Percentiles rank a stretch among this genome's conserved stretches.
phyloP scores from a whole-genome alignment of 1,140 invertebrate species.

The Helicoverpa armigera region DNA sequence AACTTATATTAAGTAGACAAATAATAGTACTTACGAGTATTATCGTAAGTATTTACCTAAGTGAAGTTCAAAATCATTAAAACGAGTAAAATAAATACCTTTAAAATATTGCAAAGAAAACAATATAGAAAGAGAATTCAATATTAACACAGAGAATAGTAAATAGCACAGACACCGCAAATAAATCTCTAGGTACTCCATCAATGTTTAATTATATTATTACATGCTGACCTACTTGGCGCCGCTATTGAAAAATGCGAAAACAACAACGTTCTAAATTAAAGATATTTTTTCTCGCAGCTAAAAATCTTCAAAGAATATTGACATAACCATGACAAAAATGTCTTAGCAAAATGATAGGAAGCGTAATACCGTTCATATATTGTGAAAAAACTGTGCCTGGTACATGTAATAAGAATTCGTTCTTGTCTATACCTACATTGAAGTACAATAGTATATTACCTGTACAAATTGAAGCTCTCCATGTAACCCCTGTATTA shows the following conservation, averaged over 20 bases:
- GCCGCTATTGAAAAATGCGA: not conserved
- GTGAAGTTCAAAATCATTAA: too few relatives aligned
- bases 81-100: not conserved
- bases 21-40: too few relatives aligned
- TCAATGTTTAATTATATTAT: constrained; percentile 1
- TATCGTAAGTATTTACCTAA: too few relatives aligned
- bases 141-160: not conserved
- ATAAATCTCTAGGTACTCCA: not conserved
- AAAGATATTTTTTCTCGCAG: constrained; percentile 6
- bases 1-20: not conserved
- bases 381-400: not conserved
- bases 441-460: constrained; percentile 15
- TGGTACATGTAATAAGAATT: constrained; percentile 22
- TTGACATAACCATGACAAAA: constrained; percentile 12
- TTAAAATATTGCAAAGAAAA: not conserved
- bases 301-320: constrained; percentile 2
- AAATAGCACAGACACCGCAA: not conserved
- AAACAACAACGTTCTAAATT: constrained; percentile 17
- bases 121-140: not conserved
- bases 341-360: not conserved
- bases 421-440: constrained; percentile 1
- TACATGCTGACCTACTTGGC: constrained; percentile 15
- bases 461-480: constrained; percentile 16
- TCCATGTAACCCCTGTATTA: constrained; percentile 4
- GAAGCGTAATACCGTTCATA: too few relatives aligned